Base-by-base conservation (phyloP, 2,113 vertebrate genomes). In the Callospermophilus lateralis region DNA sequence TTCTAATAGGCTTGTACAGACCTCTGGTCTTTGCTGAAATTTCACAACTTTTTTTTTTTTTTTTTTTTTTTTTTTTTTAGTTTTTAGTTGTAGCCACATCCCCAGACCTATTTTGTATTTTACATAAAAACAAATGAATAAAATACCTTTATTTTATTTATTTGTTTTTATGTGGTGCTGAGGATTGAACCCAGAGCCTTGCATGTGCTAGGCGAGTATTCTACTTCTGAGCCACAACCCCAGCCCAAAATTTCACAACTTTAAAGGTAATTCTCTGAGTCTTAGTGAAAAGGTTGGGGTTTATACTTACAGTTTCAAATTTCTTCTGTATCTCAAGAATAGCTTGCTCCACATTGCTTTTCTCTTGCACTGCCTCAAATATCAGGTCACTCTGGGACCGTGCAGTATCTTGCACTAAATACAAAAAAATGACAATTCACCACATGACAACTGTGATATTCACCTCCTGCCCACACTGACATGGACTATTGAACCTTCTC, bases 321-420 rank as follows among this genome's bases (percentile, higher is more conserved):
- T 63, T 98, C 95, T 93, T 98, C 89, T 98, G 98, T 97, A 98
- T 96, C 93, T 98, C 98, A 79, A 98, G 95, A 93, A 98, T 86
- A 2, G 95, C 91, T 97, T 98, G 98, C 78, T 98, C 98, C 97
- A 95, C 89, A 93, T 96, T 97, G 93, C 97, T 97, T 98, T 98
- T 98, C 90, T 98, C 97, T 96, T 81, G 95, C 55, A 98, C 51
- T 30, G 97, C 97, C 96, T 98, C 98, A 96, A 98, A 78, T 55
- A 98, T 45, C 4, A 96, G 95, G 45, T 74, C 96, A 39, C 95
- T 98, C 90, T 98, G 98, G 88, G 97, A 97, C 88, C 78, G 97
- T 77, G 96, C 39, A 83, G 97, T 97, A n/a, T 99, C 98, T 97
- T 98, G 97, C 85, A 99, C 99, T 99, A 96, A 98, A 98, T 2